Evolutionary conservation across 2,888 invertebrate genomes (phyloP).

Genomic region (Azorinus chamasolen): DNA sequence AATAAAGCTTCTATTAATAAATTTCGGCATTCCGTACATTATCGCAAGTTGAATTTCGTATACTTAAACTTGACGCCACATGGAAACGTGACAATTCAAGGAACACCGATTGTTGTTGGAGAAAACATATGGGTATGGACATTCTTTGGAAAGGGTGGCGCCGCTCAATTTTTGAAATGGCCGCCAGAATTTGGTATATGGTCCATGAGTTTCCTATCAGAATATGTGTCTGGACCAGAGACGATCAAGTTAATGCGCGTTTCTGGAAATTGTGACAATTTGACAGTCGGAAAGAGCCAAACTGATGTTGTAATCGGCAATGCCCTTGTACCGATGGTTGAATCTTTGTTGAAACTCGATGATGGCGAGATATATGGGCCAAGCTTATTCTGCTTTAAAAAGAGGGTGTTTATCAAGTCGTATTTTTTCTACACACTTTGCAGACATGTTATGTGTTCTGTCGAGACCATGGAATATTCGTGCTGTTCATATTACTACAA

Average conservation of each 20-base stretch:
- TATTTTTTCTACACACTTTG: constrained; percentile 47
- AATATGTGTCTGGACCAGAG: constrained; percentile 20
- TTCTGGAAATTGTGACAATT: constrained; percentile 49
- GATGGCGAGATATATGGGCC: constrained; percentile 47
- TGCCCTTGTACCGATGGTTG: constrained; percentile 27
- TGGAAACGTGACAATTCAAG: constrained; percentile 7
- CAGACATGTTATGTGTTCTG: constrained; percentile 54
- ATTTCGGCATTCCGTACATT: constrained; percentile 46
- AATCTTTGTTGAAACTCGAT: constrained; percentile 17
- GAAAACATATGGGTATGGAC: constrained; percentile 65
- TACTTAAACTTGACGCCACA: constrained; percentile 22
- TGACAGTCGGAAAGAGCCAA: constrained; percentile 45
- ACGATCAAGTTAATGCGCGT: constrained; percentile 4
- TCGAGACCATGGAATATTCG: constrained; percentile 47
- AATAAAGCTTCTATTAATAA: not conserved
- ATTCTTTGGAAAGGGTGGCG: constrained; percentile 48
- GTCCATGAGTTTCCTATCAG: constrained; percentile 57
- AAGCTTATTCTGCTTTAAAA: constrained; percentile 60
- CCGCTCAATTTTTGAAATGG: constrained; percentile 58
- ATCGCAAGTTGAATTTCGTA: constrained; percentile 33
- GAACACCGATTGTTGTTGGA: constrained; percentile 30
- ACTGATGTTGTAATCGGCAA: constrained; percentile 33
- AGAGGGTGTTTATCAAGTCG: constrained; percentile 41
- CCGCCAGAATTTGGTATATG: constrained; percentile 62
- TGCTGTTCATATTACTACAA: constrained; percentile 46